Percentiles rank a stretch among this genome's conserved stretches.
phyloP scores from a whole-genome alignment of 2,888 invertebrate genomes.

The Eilema griseolum region DNA sequence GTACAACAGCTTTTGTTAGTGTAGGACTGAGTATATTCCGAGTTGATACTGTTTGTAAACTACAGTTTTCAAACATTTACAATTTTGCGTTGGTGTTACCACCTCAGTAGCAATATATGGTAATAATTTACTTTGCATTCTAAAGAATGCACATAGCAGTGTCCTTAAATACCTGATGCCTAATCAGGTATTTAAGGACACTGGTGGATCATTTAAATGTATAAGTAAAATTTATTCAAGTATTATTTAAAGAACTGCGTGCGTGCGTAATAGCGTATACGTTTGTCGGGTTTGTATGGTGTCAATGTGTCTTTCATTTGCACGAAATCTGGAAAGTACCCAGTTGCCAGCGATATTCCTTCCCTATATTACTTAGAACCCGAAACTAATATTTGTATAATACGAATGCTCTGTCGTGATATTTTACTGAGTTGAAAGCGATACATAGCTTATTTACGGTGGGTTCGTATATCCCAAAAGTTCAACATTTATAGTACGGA shows the following conservation, averaged over 20 bases:
- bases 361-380: neutral
- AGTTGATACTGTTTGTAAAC: constrained; percentile 32
- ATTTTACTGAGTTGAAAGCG: neutral
- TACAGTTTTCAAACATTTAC: neutral
- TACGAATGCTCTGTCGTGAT: neutral
- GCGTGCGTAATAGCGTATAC: neutral
- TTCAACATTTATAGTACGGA: neutral
- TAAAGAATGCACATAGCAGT: no score
- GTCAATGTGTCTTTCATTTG: neutral
- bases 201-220: neutral
- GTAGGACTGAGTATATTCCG: constrained; percentile 21
- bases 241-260: neutral
- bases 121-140: no score
- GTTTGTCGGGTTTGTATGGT: neutral
- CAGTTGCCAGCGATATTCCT: neutral
- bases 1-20: constrained; percentile 29
- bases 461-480: neutral
- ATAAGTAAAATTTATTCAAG: neutral
- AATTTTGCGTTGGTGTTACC: neutral
- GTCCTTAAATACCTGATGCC: no score
- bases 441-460: neutral
- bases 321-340: neutral
- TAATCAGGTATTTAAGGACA: neutral
- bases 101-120: constrained; percentile 16
- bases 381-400: neutral